Percentiles rank a stretch among this genome's conserved stretches.
phyloP scores from a whole-genome alignment of 2,113 vertebrate species.

The Notothenia coriiceps region DNA sequence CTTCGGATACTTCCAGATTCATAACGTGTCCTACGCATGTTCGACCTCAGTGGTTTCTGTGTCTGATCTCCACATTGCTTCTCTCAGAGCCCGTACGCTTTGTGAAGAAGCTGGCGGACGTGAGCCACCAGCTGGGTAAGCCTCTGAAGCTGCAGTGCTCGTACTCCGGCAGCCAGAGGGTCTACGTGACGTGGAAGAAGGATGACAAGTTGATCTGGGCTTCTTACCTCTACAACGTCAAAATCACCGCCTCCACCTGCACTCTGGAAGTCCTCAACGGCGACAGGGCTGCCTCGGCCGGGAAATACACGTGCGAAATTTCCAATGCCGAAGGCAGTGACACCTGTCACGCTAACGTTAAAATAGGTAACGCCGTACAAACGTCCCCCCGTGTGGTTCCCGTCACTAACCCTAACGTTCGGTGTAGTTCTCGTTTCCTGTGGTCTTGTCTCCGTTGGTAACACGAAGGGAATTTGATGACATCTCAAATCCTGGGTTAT shows the following conservation, averaged over 20 bases:
- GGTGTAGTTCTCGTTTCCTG: background rate
- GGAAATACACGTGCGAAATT: constrained; percentile 89
- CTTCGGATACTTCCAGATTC: background rate
- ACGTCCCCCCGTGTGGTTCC: background rate
- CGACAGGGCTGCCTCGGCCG: constrained; percentile 81
- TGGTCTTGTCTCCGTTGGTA: constrained; percentile 2
- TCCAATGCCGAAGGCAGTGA: constrained; percentile 88
- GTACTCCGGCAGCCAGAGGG: constrained; percentile 85
- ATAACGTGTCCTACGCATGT: background rate
- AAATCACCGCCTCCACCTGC: constrained; percentile 83
- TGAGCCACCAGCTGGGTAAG: constrained; percentile 64
- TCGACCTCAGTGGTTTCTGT: background rate
- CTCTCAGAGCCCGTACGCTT: constrained; percentile 60
- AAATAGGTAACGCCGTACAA: constrained; percentile 73
- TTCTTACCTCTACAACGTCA: constrained; percentile 74
- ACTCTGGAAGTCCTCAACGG: constrained; percentile 85
- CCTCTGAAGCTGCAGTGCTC: constrained; percentile 53
- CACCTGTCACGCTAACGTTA: constrained; percentile 87
- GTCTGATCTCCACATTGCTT: constrained; percentile 40
- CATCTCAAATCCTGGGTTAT: background rate
- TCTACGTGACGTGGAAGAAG: constrained; percentile 87
- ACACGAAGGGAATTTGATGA: background rate
- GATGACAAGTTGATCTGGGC: constrained; percentile 87
- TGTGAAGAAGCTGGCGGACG: constrained; percentile 83
- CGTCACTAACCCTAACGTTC: background rate